phyloP scores from a whole-genome alignment of 1,140 invertebrate genomes.

The Neoseiulus cucumeris region DNA sequence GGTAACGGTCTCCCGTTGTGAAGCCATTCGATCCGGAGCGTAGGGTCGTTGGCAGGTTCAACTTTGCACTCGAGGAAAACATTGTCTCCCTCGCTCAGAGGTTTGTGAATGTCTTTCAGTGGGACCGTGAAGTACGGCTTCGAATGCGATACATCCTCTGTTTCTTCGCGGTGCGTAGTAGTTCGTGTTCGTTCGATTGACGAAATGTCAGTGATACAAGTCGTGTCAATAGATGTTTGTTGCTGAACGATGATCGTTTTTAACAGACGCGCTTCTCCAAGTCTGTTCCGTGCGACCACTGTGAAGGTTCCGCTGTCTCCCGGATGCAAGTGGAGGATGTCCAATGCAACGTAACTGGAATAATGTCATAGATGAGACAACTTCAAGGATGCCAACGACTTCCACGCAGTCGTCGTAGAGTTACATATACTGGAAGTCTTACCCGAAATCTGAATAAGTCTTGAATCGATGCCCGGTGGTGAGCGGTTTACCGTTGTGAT shows the following conservation, averaged over 20 bases:
- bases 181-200: constrained; percentile 55
- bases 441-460: constrained; percentile 15
- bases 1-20: constrained; percentile 69
- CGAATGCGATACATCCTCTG: constrained; percentile 77
- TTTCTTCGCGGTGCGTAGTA: constrained; percentile 49
- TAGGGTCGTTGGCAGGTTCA: constrained; percentile 84
- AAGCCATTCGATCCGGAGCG: constrained; percentile 86
- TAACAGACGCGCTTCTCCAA: constrained; percentile 58
- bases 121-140: constrained; percentile 74
- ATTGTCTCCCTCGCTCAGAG: constrained; percentile 65
- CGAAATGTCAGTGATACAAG: constrained; percentile 24
- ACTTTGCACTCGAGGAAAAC: constrained; percentile 71
- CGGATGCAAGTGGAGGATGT: constrained; percentile 63
- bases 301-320: constrained; percentile 71
- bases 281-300: constrained; percentile 62
- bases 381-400: background rate
- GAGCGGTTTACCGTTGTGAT: constrained; percentile 56
- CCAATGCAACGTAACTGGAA: constrained; percentile 82
- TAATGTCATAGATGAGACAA: constrained; percentile 27
- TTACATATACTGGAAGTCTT: background rate
- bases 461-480: constrained; percentile 18
- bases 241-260: constrained; percentile 63
- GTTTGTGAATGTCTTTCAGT: constrained; percentile 49
- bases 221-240: constrained; percentile 16
- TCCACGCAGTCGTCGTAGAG: background rate